phyloP scores from a whole-genome alignment of 2,888 invertebrate species.

The Bombyx huttoni region DNA sequence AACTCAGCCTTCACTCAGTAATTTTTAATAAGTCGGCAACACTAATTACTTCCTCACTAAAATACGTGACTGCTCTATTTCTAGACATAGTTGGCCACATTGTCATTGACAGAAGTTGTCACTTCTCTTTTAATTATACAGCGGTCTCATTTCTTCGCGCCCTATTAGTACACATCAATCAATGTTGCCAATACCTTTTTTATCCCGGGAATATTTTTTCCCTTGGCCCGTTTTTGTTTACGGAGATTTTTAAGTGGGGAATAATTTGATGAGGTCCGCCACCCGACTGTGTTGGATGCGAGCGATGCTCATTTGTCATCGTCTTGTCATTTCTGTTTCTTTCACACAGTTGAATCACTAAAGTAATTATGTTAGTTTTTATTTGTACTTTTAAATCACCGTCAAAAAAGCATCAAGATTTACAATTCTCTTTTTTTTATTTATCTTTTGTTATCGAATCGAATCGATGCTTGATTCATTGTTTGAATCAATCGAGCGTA shows the following conservation, averaged over 20 bases:
- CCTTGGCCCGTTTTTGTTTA: conserved; percentile 65
- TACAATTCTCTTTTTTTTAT: neutral
- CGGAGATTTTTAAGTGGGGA: conserved; percentile 70
- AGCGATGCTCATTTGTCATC: conserved; percentile 70
- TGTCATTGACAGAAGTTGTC: conserved; percentile 69
- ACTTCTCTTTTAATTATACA: conserved; percentile 67
- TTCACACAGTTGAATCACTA: conserved; percentile 64
- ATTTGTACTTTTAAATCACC: conserved; percentile 39
- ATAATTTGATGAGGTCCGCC: conserved; percentile 73
- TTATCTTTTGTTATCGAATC: no score
- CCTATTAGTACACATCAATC: conserved; percentile 73
- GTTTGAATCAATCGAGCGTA: no score
- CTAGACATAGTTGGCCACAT: conserved; percentile 42
- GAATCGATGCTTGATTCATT: no score
- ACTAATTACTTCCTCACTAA: conserved; percentile 67
- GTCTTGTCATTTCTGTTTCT: conserved; percentile 73
- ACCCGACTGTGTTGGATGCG: conserved; percentile 66
- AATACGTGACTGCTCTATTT: conserved; percentile 68
- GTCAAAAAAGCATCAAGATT: neutral
- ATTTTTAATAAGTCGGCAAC: conserved; percentile 66
- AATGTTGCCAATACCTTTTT: conserved; percentile 73
- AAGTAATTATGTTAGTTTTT: conserved; percentile 69
- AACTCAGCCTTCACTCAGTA: conserved; percentile 65
- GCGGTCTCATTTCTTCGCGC: conserved; percentile 69
- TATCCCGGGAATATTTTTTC: conserved; percentile 57